phyloP scores from a whole-genome alignment of 1,140 invertebrate species.

The Eubasilissa regina region DNA sequence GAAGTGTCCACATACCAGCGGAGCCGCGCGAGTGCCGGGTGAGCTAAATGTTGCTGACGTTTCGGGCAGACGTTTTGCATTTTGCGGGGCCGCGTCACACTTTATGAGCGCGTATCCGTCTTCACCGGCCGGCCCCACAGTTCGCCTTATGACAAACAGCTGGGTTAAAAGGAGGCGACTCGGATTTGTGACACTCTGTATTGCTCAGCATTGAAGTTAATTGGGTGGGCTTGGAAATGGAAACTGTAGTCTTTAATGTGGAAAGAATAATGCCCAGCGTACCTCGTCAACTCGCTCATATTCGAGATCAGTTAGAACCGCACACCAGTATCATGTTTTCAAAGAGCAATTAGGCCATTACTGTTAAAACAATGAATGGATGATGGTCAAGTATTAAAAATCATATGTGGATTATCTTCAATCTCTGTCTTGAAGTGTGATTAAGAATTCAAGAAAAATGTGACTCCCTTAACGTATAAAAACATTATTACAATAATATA shows the following conservation, averaged over 20 bases:
- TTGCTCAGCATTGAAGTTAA: constrained; percentile 32
- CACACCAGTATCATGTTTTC: too few species aligned
- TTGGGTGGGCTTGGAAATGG: constrained; percentile 23
- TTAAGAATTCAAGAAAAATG: too few species aligned
- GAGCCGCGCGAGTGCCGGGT: neutral
- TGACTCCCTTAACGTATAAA: too few species aligned
- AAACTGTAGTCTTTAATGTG: constrained; percentile 20
- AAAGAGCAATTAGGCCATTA: too few species aligned
- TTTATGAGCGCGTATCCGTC: constrained; percentile 37
- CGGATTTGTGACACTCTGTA: constrained; percentile 36
- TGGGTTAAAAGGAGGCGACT: constrained; percentile 32
- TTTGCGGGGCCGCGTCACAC: constrained; percentile 27
- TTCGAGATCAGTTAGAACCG: too few species aligned
- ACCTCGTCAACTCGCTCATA: too few species aligned
- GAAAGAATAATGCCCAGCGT: neutral
- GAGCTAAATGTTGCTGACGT: constrained; percentile 12
- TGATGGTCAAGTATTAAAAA: too few species aligned
- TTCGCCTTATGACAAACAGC: constrained; percentile 45
- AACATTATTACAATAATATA: too few species aligned
- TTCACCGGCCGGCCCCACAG: constrained; percentile 1
- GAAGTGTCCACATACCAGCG: constrained; percentile 20
- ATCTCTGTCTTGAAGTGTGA: too few species aligned
- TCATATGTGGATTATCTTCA: too few species aligned
- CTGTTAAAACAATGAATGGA: too few species aligned
- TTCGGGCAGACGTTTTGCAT: constrained; percentile 17